Percentiles rank a stretch among this genome's conserved stretches.
Conservation (phyloP, 2,888 invertebrate genomes). For the Alloscopus bannaensis region DNA sequence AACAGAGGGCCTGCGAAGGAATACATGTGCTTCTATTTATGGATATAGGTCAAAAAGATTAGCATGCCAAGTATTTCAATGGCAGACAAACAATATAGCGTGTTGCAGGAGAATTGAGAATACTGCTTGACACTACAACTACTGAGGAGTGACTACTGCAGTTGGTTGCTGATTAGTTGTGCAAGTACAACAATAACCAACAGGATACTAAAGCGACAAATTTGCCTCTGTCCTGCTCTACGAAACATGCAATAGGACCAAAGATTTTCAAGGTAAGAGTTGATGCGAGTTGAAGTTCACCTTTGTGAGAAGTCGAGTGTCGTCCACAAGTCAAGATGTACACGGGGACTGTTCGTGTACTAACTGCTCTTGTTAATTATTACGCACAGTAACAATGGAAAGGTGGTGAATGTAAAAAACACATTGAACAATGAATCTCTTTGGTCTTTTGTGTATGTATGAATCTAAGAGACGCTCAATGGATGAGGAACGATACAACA, state of each 20-base stretch:
- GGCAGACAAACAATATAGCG: background rate
- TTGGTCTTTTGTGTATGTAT: background rate
- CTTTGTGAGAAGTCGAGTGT: slow-evolving; percentile 11
- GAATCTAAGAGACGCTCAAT: background rate
- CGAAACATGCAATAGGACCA: background rate
- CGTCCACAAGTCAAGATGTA: slow-evolving; percentile 1
- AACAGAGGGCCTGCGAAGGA: slow-evolving; percentile 47
- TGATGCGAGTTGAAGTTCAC: slow-evolving; percentile 58
- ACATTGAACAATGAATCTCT: too few relatives aligned
- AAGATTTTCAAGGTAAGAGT: slow-evolving; percentile 56
- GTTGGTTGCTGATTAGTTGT: slow-evolving; percentile 32
- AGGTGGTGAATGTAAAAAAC: background rate
- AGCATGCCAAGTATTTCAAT: background rate
- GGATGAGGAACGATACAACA: slow-evolving; percentile 27
- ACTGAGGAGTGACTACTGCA: slow-evolving; percentile 38
- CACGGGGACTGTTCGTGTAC: too few relatives aligned
- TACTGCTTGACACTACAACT: slow-evolving; percentile 27
- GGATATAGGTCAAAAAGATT: slow-evolving; percentile 53
- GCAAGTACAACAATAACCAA: too few relatives aligned
- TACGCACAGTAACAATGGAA: background rate
- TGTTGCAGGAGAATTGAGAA: background rate
- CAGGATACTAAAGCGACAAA: too few relatives aligned
- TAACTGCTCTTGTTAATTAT: background rate
- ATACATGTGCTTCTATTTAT: slow-evolving; percentile 57
- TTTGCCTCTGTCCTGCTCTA: too few relatives aligned